Base-by-base conservation (phyloP, 2,113 vertebrate genomes). In the Amphiprion percula region DNA sequence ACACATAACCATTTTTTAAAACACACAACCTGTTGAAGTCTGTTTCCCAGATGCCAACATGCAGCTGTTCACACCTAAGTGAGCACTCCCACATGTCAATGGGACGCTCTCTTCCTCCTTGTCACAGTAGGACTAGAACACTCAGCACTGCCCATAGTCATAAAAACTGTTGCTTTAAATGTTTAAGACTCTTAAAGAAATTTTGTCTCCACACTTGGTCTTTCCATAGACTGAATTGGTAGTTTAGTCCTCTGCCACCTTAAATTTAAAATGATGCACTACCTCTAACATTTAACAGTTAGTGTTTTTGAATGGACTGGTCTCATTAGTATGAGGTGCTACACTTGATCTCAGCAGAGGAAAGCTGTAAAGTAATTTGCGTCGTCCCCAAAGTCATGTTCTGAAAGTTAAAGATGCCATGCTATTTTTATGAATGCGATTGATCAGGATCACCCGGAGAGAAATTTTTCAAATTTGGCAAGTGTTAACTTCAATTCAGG, bases 31-130 rank as follows among this genome's bases (percentile, higher is more conserved):
- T 24, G 47, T 72, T 14, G 19, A 52, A 28, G 58, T 68, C 76
- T 21, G n/a, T 24, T 60, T 52, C 6, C 53, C 30, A 33, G 46
- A 53, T 26, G 33, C 14, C 1, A 4, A 55, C 47, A 19, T 63
- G 81, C 80, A 80, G 80, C 83, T 79, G 64, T 89, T 86, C 44
- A 83, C 89, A 87, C 85, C 70, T 80, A 74, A 53, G 30, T 67
- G 59, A 49, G 71, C 60, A 28, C 58, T 37, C 53, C 61, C 62
- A 69, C 64, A 52, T 49, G 64, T 80, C 17, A 68, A 14, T 90
- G 87, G 67, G 80, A 91, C 84, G 67, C 16, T 47, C n/a, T 50
- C 64, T 46, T 47, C 53, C 69, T 55, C 68, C 72, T 59, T 83
- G 75, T 59, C n/a, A 10, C 50, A 64, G 59, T 70, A 26, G 52